These are phyloP conservation scores for Nysson spinosus DNA, from an alignment of 2,888 invertebrate species.

Conservation along the genomic window DNA sequence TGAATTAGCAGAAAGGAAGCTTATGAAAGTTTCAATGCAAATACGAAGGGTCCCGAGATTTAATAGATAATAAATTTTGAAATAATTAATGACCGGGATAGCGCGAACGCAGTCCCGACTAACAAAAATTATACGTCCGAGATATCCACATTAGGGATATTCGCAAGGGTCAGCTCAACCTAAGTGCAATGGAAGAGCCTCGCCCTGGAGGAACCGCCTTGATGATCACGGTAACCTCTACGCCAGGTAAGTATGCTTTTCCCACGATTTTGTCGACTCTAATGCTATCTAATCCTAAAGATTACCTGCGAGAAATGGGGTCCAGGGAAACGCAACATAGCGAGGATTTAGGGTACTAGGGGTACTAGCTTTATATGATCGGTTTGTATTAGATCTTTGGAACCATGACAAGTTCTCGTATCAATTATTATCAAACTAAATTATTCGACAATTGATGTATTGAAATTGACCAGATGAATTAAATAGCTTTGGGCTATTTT, in stretches of 20 bases:
- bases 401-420: too few species aligned
- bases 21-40: too few species aligned
- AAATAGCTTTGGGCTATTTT: too few species aligned
- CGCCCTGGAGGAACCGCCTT: slow-evolving; percentile 70
- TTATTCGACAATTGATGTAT: too few species aligned
- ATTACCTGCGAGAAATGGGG: slow-evolving; percentile 15
- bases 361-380: too few species aligned
- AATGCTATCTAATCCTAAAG: slow-evolving; percentile 6
- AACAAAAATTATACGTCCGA: slow-evolving; percentile 67
- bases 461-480: too few species aligned
- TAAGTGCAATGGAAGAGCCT: slow-evolving; percentile 79
- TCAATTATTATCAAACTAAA: too few species aligned
- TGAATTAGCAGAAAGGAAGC: too few species aligned
- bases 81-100: slow-evolving; percentile 71
- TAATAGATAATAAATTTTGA: not conserved
- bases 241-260: slow-evolving; percentile 78
- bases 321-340: slow-evolving; percentile 28
- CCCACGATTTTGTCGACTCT: not conserved
- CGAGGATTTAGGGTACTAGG: slow-evolving; percentile 44
- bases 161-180: slow-evolving; percentile 79
- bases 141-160: slow-evolving; percentile 77
- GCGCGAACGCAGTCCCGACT: slow-evolving; percentile 69
- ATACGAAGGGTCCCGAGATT: too few species aligned
- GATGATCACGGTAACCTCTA: slow-evolving; percentile 79
- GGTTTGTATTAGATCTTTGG: too few species aligned